phyloP scores from a whole-genome alignment of 2,113 vertebrate genomes.

The Pelecanus crispus region DNA sequence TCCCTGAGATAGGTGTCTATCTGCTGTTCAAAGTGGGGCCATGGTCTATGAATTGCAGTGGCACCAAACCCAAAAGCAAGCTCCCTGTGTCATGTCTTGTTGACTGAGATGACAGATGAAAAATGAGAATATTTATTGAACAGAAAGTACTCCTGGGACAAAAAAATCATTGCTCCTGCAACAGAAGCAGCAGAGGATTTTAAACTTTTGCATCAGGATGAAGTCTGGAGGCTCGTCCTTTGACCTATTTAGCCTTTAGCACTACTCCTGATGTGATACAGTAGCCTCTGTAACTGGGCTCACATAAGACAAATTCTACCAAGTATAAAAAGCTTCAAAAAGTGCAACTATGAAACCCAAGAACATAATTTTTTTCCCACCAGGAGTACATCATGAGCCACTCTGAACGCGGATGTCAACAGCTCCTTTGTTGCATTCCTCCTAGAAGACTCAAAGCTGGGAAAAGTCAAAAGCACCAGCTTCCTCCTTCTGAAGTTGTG shows the following conservation, averaged over 20 bases:
- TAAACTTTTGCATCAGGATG: not conserved
- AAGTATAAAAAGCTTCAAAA: not conserved
- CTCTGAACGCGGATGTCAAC: not conserved
- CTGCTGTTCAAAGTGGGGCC: not conserved
- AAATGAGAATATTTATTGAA: not conserved
- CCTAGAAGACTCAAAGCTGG: conserved; percentile 30
- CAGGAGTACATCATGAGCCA: not conserved
- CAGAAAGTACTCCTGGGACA: not conserved
- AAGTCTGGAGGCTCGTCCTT: not conserved
- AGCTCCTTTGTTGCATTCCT: conserved; percentile 26
- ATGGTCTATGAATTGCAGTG: not conserved
- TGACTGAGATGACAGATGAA: not conserved
- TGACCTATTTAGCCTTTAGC: not conserved
- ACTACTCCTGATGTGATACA: not conserved
- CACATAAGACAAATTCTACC: not conserved
- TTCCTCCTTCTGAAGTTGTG: conserved; percentile 14
- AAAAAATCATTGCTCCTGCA: not conserved
- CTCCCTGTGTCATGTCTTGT: not conserved
- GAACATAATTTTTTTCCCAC: not conserved
- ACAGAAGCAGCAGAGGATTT: not conserved
- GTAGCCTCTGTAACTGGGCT: not conserved
- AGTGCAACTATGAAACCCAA: not conserved
- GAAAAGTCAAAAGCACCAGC: conserved; percentile 26
- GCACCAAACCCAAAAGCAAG: not conserved
- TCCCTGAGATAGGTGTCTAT: not conserved